phyloP scores from a whole-genome alignment of 2,113 vertebrate genomes.

The Poeciliopsis occidentalis region DNA sequence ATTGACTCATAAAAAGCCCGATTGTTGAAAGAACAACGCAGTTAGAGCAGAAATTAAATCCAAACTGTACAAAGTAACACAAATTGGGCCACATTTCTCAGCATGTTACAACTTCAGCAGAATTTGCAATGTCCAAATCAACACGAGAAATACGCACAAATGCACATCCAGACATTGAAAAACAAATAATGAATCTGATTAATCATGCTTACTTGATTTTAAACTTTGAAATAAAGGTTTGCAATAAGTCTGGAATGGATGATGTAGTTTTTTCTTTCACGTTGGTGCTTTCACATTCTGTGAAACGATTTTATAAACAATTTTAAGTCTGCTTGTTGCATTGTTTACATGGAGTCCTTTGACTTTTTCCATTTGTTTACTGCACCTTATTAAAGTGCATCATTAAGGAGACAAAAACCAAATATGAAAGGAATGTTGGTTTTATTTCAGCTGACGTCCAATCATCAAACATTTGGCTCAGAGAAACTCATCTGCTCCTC shows the following conservation, averaged over 20 bases:
- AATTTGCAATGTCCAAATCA: no score
- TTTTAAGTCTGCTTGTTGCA: neutral
- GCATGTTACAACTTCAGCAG: no score
- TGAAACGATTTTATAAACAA: neutral
- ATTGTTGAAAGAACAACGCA: no score
- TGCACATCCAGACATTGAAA: no score
- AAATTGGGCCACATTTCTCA: no score
- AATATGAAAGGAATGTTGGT: neutral
- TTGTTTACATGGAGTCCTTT: neutral
- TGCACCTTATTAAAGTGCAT: neutral
- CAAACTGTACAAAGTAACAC: no score
- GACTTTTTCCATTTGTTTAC: constrained; percentile 1
- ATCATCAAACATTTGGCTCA: constrained; percentile 5
- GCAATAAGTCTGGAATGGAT: neutral
- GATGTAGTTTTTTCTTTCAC: neutral
- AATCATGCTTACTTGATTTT: no score
- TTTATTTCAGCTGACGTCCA: neutral
- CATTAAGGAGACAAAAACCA: neutral
- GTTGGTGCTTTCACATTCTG: neutral
- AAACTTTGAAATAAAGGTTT: no score
- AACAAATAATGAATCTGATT: no score
- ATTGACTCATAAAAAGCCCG: no score
- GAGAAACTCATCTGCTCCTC: constrained; percentile 25
- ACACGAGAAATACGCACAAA: no score
- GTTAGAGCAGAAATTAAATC: no score